Conservation (phyloP, 2,113 vertebrate species). For the Drymodes brunneopygia region DNA sequence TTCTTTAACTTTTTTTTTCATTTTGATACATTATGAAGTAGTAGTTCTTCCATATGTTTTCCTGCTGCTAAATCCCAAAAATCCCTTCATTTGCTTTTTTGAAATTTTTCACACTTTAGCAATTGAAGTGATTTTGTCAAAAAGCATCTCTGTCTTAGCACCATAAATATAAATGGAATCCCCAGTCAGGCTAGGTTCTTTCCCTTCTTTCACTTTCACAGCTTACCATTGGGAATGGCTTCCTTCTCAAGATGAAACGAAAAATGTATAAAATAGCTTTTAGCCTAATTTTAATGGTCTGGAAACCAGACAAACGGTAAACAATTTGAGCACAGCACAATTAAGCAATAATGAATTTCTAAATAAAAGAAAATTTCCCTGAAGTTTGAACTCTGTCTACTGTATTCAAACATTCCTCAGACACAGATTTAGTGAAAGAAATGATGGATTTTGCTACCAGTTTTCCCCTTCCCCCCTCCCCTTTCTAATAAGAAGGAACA, state of each 20-base stretch:
- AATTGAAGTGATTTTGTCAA: neutral
- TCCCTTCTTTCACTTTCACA: neutral
- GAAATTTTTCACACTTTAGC: neutral
- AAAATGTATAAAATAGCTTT: neutral
- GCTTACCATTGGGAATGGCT: neutral
- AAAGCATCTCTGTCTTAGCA: neutral
- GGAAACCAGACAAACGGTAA: neutral
- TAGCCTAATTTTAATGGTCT: neutral
- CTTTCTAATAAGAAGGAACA: neutral
- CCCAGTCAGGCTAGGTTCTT: neutral
- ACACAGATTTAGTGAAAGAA: neutral
- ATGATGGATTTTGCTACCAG: accelerated
- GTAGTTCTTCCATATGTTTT: neutral
- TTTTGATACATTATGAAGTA: neutral
- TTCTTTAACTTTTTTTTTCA: neutral
- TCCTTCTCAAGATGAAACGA: neutral
- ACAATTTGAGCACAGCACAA: neutral
- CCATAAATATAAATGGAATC: neutral
- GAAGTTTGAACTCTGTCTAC: neutral
- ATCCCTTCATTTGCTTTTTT: neutral
- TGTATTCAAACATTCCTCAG: neutral
- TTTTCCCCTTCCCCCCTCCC: accelerated
- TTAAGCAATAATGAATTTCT: neutral
- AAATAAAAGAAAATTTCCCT: neutral
- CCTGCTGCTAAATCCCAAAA: neutral